Base-by-base conservation (phyloP, 2,888 invertebrate species). In the Macrophya alboannulata region DNA sequence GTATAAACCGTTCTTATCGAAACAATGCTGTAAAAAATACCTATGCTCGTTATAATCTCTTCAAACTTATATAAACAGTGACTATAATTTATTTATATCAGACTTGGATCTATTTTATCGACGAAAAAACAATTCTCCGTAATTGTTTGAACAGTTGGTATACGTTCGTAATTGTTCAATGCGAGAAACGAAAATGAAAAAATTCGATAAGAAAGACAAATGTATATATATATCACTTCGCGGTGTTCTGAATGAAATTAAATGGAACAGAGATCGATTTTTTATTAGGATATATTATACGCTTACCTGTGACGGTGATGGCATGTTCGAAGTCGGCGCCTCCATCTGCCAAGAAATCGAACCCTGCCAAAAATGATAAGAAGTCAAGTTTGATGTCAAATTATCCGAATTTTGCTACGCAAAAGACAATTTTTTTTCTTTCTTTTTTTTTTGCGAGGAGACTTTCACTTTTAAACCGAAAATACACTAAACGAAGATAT, bases 291-390 rank as follows among this genome's bases (percentile, higher is more conserved):
- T 6, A 17, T 62, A 31, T 2, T 17, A 9, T 68, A 68, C 4
- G n/a, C 94, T 94, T 92, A 96, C 96, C 96, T 93, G 96, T 96
- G 87, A 95, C 96, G 91, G 96, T 96, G 90, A 96, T 95, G 88
- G 96, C 96, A 90, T 95, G 95, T 94, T 96, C 96, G 93, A 96
- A 96, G 93, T 96, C 96, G 91, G 96, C 96, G 89, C 96, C 96
- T 95, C 96, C 96, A 89, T 94, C 94, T 92, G 96, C 96, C 92
- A 96, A 95, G 93, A 96, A 96, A 94, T 96, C 96, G 94, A 96
- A 95, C 94, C 96, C 96, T 96, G 94, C 90, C 95, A 93, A 87
- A 77, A 87, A 86, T 86, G 93, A 65, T 87, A 88, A 85, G 81
- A 84, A 45, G n/a, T 43, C n/a, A 3, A 37, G 40, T 43, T n/a